Conservation (phyloP, 2,797 vertebrate genomes). For the Crax fasciolata region DNA sequence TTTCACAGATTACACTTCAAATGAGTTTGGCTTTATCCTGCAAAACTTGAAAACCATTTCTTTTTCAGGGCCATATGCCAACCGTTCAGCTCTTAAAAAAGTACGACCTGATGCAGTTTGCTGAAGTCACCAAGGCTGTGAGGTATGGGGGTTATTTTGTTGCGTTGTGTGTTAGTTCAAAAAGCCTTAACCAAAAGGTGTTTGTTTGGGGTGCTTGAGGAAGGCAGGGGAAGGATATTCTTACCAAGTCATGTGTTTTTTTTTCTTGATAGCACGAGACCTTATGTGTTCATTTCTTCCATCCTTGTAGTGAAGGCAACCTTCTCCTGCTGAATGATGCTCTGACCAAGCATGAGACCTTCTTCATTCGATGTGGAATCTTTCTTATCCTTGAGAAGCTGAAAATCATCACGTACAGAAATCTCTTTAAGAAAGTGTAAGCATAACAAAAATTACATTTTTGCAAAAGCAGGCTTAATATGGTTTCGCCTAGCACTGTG, state of each 20-base stretch:
- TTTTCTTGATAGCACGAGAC: background rate
- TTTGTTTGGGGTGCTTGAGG: background rate
- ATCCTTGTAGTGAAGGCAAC: conserved; percentile 90
- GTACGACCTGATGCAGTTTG: conserved; percentile 96
- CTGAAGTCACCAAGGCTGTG: conserved; percentile 93
- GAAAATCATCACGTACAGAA: conserved; percentile 97
- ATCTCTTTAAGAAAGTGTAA: conserved; percentile 99
- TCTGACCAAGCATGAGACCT: conserved; percentile 92
- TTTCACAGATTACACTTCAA: background rate
- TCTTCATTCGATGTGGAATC: conserved; percentile 98
- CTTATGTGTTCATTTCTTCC: conserved; percentile 9
- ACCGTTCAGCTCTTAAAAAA: conserved; percentile 92
- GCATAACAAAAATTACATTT: conserved; percentile 30
- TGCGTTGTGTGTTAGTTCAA: background rate
- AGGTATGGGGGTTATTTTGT: conserved; percentile 82
- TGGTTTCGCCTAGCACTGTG: background rate
- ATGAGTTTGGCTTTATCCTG: background rate
- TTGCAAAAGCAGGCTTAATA: background rate
- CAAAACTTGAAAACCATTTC: conserved; percentile 12
- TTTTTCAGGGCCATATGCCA: conserved; percentile 96
- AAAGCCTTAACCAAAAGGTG: background rate
- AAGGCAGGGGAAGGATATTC: background rate
- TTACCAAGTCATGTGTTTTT: background rate
- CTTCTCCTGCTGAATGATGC: conserved; percentile 93
- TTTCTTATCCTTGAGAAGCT: conserved; percentile 98